These are phyloP conservation scores for Megalurothrips usitatus DNA, from an alignment of 2,888 invertebrate species.

Conservation along the genomic window DNA sequence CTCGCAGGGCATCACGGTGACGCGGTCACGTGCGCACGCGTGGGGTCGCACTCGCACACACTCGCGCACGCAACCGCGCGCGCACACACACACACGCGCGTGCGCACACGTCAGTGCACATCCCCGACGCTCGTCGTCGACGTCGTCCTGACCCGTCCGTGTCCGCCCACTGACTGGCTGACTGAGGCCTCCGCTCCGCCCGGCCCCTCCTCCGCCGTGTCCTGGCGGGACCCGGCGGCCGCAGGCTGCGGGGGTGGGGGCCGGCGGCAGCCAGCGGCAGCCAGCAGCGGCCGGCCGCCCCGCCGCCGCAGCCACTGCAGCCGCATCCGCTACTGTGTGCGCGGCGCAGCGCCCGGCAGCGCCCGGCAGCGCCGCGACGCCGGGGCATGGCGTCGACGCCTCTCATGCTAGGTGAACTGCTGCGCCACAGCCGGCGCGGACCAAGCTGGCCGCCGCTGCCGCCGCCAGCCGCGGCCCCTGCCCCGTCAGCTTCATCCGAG, in stretches of 20 bases:
- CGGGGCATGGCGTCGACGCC: background rate
- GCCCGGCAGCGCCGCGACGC: background rate
- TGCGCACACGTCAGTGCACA: background rate
- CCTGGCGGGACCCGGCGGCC: background rate
- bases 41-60: background rate
- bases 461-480: no score
- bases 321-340: background rate
- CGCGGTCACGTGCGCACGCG: background rate
- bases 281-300: background rate
- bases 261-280: no score
- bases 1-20: slow-evolving; percentile 15
- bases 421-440: no score
- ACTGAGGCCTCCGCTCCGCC: background rate
- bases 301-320: background rate
- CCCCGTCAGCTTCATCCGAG: no score
- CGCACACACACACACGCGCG: background rate
- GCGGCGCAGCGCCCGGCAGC: background rate
- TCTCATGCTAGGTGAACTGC: no score
- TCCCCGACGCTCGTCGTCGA: background rate
- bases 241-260: background rate
- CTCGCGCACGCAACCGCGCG: background rate
- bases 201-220: background rate
- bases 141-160: background rate
- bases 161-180: slow-evolving; percentile 20
- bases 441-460: no score